Evolutionary conservation across 2,113 vertebrate species (phyloP), one percentile per base, ranked within the genome.

Genomic region (Vanacampus margaritifer): DNA sequence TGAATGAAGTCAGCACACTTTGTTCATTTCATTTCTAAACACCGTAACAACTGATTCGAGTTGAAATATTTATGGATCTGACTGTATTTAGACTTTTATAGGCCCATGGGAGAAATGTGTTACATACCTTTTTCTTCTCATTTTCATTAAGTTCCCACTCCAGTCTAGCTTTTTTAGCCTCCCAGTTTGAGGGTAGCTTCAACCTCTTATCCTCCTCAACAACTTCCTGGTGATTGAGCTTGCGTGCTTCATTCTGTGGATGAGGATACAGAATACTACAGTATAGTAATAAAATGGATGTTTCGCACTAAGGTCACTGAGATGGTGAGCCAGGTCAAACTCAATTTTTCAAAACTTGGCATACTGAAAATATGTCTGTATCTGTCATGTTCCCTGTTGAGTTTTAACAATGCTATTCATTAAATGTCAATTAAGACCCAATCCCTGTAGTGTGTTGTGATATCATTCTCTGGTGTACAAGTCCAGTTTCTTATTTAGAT

Each of bases 131-230:
- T 78, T 95, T 99, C 91, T 94, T 96, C 24, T 94, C 87, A 69
- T 94, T 92, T 69, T 91, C 94, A 43, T 92, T 79, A 0, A 98
- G 87, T 62, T 98, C 93, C 93, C 97, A 97, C 71, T 99, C 96
- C 75, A 97, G 89, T 16, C 95, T 89, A 5, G 95, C 93, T 73
- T 96, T 99, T 74, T 94, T 96, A 1, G 97, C 94, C 78, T 98
- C 97, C 96, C 96, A 98, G 80, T 98, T 99, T 0, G 94, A 26
- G 0, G 96, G 97, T 5, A 98, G 75, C 19, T 99, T 98, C 14
- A 94, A 87, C 16, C 94, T 91, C 71, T 96, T 97, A 73, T 98
- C 95, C 86, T 99, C 97, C 77, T 98, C 95, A 72, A 95, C 91
- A 65, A 98, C 96, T 72, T 98, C 96, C 19, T 95, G 94, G 66